These are phyloP conservation scores for Corythoichthys intestinalis DNA, from an alignment of 2,113 vertebrate genomes.

Conservation along the genomic window DNA sequence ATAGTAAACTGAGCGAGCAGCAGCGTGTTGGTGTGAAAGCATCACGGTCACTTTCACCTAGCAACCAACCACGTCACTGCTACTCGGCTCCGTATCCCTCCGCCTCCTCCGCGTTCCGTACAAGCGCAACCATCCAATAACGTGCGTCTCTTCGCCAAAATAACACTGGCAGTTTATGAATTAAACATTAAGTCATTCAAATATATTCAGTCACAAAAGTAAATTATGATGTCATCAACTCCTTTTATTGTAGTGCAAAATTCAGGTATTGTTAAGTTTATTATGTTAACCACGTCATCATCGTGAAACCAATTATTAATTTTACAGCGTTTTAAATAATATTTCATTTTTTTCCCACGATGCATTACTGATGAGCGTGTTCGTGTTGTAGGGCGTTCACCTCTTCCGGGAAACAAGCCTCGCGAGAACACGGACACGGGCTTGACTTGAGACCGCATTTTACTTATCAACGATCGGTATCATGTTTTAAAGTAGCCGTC, in stretches of 20 bases:
- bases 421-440: background rate
- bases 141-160: background rate
- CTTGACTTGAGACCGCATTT: background rate
- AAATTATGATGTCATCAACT: background rate
- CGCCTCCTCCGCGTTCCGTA: conserved; percentile 32
- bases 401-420: background rate
- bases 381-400: too few species aligned
- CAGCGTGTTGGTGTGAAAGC: conserved; percentile 66
- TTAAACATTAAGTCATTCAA: background rate
- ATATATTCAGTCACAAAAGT: background rate
- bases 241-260: background rate
- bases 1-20: conserved; percentile 70
- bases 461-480: background rate
- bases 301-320: background rate
- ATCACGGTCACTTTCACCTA: conserved; percentile 76
- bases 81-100: conserved; percentile 49
- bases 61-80: conserved; percentile 77
- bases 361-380: background rate
- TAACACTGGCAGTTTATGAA: background rate
- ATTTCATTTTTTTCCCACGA: background rate
- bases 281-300: background rate
- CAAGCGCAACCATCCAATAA: background rate
- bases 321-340: background rate
- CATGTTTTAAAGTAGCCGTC: conserved; percentile 44
- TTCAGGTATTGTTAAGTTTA: background rate